These are phyloP conservation scores for Drosophila ogumai DNA, from an alignment of 1,140 invertebrate genomes.

Conservation along the genomic window DNA sequence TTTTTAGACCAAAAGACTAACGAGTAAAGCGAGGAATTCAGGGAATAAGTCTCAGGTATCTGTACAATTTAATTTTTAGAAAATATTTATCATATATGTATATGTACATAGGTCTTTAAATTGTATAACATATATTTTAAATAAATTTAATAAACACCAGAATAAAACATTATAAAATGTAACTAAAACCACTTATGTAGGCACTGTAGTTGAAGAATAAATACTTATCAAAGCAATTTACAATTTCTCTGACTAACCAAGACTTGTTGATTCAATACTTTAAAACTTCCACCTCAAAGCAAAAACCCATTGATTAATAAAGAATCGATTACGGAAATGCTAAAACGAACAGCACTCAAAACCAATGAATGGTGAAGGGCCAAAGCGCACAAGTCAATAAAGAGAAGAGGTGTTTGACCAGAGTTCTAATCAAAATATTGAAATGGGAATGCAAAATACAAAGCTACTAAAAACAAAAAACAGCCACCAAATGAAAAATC, in stretches of 20 bases:
- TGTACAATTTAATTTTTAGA: not conserved
- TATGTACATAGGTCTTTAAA: too few relatives aligned
- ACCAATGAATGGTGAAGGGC: not conserved
- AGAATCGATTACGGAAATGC: constrained; percentile 16
- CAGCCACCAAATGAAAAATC: constrained; percentile 5
- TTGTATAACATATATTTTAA: too few relatives aligned
- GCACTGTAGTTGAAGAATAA: not conserved
- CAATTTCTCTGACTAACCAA: not conserved
- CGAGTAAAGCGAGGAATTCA: not conserved
- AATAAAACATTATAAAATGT: too few relatives aligned
- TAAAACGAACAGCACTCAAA: constrained; percentile 13
- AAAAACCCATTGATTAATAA: not conserved
- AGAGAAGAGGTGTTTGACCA: constrained; percentile 19
- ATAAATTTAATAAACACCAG: too few relatives aligned
- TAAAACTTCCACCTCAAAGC: not conserved
- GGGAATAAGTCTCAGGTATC: not conserved
- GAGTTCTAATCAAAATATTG: constrained; percentile 35
- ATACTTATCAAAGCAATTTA: not conserved
- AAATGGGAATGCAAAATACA: constrained; percentile 12
- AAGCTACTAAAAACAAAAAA: not conserved
- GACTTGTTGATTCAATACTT: too few relatives aligned
- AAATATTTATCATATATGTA: too few relatives aligned
- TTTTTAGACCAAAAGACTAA: not conserved
- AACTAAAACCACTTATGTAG: not conserved
- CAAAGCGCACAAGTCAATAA: constrained; percentile 6